Base-by-base conservation (phyloP, 2,113 vertebrate species). In the Dicentrarchus labrax region DNA sequence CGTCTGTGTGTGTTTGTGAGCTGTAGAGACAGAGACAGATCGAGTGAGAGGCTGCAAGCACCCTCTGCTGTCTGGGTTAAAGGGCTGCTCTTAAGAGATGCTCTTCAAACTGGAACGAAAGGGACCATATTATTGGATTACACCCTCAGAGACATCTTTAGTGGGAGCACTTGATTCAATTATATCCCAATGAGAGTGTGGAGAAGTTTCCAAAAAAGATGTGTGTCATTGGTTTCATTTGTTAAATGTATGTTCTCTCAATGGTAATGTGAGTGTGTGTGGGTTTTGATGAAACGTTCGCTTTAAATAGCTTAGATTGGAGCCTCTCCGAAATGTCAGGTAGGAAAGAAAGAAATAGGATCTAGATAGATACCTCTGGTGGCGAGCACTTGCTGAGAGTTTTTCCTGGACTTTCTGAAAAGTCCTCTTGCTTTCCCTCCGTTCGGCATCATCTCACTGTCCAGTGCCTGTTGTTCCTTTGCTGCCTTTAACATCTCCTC, bases 401-500 rank as follows among this genome's bases (percentile, higher is more conserved):
- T 19, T 8, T 96, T 96, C 69, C 91, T 94, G 71, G 95, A 93
- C 94, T 96, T 97, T 85, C 88, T 96, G 83, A 99, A 97, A 64
- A 98, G 88, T 70, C 95, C 93, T 72, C 93, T 94, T 47, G 72
- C 21, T 82, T 93, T 94, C 1, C 86, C 94, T 39, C 95, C 95
- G 59, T 96, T 96, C 69, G 95, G 89, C 85, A 94, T 92, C 74
- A 96, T 95, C 4, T 95, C 97, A 9, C 95, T 95, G 81, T 99
- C 98, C 76, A 97, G 78, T 1, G 92, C 95, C 86, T 96, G 62
- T 75, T 97, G 97, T 76, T 99, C 97, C 90, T 95, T 95, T 30
- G 97, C 96, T 83, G 97, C 88, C 78, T 94, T 97, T 84, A 98
- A 85, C 74, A 96, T 93, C 86, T 98, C 98, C 59, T 98, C 98